Base-by-base conservation (phyloP, 2,888 invertebrate species). In the Campopleginae sp. region DNA sequence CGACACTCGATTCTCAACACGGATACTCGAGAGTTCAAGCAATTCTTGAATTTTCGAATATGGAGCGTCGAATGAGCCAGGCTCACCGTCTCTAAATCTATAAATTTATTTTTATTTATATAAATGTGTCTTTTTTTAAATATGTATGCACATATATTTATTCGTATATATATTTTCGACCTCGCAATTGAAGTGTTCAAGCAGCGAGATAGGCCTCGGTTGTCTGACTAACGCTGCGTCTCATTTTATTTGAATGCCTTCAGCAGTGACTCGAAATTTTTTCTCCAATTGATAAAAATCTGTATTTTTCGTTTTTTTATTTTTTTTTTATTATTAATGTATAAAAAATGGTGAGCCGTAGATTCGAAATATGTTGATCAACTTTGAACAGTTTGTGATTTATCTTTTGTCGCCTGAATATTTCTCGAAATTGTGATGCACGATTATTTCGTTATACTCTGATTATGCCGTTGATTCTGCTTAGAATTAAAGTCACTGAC, bases 21-120 rank as follows among this genome's bases (percentile, higher is more conserved):
- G 93, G 91, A 93, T 93, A 93, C 91, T 90, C 93, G 92, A 93
- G 92, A 86, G 86, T 89, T 92, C 93, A 93, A 93, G 93, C 90
- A 93, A 93, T 84, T 93, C 93, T 93, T 93, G 92, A 93, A 89
- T 85, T 88, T 92, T 92, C 93, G 93, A 90, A 91, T 93, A 92
- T 93, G 90, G 93, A 93, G 89, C 89, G 87, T 91, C 91, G 89
- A 70, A 87, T 85, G 79, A 87, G 88, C 88, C 78, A 79, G 82
- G 84, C 86, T 86, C 86, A 86, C 74, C 76, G 75, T 86, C 70
- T 83, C 71, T 51, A 76, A 75, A 82, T 85, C 84, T 71, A 80
- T 85, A 58, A 83, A 78, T 86, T 54, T 72, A 74, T 79, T 71
- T 75, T 76, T 19, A 12, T 46, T 65, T 61, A 44, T 68, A 54